A percentile compares a stretch with the other conserved stretches of the same genome.
Conservation (phyloP, 1,140 invertebrate species). For the Megathymus violae region DNA sequence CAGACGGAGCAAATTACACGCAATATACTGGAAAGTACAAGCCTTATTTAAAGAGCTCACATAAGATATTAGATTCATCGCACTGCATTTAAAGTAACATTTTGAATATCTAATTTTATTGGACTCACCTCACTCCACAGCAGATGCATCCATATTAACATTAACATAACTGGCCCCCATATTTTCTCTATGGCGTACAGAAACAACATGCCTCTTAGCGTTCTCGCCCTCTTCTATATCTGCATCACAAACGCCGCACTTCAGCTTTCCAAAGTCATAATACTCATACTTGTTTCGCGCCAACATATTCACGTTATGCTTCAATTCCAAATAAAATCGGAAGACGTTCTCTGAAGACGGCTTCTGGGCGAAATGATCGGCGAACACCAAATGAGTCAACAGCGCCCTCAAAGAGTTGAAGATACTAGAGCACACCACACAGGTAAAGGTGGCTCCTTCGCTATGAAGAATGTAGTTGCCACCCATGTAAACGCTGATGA, state of each 20-base stretch:
- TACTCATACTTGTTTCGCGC: slow-evolving; percentile 72
- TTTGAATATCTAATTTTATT: too few species aligned
- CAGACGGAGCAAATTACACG: too few species aligned
- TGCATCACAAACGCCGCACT: slow-evolving; percentile 67
- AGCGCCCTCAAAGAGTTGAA: slow-evolving; percentile 69
- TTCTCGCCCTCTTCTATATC: slow-evolving; percentile 68
- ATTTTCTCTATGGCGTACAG: slow-evolving; percentile 65
- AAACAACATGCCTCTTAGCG: slow-evolving; percentile 71
- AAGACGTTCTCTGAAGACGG: slow-evolving; percentile 65
- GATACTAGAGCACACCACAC: slow-evolving; percentile 56
- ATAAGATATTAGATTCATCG: too few species aligned
- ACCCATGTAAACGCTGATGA: slow-evolving; percentile 74
- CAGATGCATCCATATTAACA: slow-evolving; percentile 65
- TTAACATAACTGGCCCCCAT: slow-evolving; percentile 77
- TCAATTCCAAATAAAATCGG: slow-evolving; percentile 74
- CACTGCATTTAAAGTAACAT: too few species aligned
- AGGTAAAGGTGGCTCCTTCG: slow-evolving; percentile 64
- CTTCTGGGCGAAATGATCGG: slow-evolving; percentile 62
- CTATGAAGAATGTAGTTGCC: slow-evolving; percentile 69
- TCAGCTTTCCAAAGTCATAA: slow-evolving; percentile 68
- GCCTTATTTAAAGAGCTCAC: too few species aligned
- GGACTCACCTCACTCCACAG: slow-evolving; percentile 63
- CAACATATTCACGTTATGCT: slow-evolving; percentile 75
- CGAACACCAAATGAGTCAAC: slow-evolving; percentile 67
- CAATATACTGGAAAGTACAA: too few species aligned